Conservation (phyloP, 2,797 vertebrate species). For the Mormyrops boulengeri region DNA sequence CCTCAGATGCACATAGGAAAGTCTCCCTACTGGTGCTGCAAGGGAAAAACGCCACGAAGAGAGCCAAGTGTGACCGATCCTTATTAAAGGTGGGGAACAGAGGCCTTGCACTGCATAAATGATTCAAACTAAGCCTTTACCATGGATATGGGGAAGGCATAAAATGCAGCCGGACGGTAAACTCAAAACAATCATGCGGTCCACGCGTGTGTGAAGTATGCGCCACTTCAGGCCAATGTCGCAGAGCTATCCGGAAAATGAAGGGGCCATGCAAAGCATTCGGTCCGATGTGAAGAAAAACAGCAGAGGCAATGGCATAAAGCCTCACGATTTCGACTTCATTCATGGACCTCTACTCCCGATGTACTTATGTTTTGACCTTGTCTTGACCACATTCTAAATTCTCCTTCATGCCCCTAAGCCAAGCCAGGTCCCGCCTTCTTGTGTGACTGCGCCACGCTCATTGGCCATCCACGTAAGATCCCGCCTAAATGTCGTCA, state of each 20-base stretch:
- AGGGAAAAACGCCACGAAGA: background rate
- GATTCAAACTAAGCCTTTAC: background rate
- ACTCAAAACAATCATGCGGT: background rate
- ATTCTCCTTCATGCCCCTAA: conserved; percentile 26
- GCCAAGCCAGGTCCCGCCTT: conserved; percentile 34
- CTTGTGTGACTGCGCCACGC: background rate
- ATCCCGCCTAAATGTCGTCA: conserved; percentile 19
- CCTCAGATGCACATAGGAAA: background rate
- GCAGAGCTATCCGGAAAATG: background rate
- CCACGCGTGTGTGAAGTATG: background rate
- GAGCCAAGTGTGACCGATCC: background rate
- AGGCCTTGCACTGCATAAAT: background rate
- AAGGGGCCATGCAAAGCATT: background rate
- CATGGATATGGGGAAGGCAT: background rate
- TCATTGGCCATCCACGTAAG: conserved; percentile 38
- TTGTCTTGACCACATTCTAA: conserved; percentile 44
- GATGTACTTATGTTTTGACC: conserved; percentile 58
- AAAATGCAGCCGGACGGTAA: background rate
- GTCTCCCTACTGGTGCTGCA: background rate
- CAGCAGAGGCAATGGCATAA: background rate
- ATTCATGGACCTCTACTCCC: background rate
- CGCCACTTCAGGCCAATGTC: background rate
- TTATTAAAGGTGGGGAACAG: background rate
- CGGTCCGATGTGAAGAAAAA: background rate
- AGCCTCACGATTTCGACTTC: background rate